These are phyloP conservation scores for Coreoperca whiteheadi DNA, from an alignment of 2,113 vertebrate genomes.

Conservation along the genomic window DNA sequence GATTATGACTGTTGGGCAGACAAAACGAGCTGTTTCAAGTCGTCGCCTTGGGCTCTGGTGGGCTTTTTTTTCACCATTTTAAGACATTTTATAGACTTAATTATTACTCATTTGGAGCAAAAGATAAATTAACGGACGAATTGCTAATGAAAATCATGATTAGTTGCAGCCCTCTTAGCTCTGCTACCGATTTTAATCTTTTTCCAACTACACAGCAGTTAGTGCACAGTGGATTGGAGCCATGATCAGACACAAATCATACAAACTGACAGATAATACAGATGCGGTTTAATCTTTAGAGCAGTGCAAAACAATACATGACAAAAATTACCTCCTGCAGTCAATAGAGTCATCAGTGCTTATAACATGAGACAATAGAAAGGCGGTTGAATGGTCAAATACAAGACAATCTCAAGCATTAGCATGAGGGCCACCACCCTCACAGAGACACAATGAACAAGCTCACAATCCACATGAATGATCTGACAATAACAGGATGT, in stretches of 20 bases:
- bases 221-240: background rate
- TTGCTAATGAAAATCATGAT: background rate
- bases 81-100: background rate
- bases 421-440: conserved; percentile 58
- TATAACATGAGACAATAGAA: conserved; percentile 12
- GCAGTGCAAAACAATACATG: conserved; percentile 31
- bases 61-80: background rate
- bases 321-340: conserved; percentile 49
- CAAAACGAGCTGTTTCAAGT: background rate
- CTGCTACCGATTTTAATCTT: too few species aligned
- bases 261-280: conserved; percentile 26
- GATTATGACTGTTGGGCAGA: too few species aligned
- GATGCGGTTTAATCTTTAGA: conserved; percentile 47
- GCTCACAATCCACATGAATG: conserved; percentile 49
- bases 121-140: background rate
- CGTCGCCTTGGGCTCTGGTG: background rate
- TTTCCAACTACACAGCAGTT: background rate
- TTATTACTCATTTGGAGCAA: background rate
- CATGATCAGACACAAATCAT: background rate
- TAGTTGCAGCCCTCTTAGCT: background rate
- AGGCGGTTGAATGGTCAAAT: conserved; percentile 30
- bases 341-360: background rate
- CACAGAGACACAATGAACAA: conserved; percentile 52
- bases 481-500: conserved; percentile 79
- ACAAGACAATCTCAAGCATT: conserved; percentile 52